phyloP scores from a whole-genome alignment of 2,113 vertebrate genomes.

The Girardinichthys multiradiatus region DNA sequence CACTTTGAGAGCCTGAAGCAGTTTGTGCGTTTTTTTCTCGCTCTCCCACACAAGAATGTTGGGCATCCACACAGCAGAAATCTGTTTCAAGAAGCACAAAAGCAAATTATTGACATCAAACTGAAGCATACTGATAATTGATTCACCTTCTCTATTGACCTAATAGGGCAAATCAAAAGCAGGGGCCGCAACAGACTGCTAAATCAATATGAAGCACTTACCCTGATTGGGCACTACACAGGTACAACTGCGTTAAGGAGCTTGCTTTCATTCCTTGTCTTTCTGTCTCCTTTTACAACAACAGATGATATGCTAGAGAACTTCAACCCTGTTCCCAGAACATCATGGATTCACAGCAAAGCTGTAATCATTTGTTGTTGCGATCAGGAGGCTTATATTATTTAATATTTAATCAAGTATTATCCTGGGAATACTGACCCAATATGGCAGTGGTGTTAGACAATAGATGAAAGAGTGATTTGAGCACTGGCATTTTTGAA shows the following conservation, averaged over 20 bases:
- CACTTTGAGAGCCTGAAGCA: constrained; percentile 28
- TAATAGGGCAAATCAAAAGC: constrained; percentile 72
- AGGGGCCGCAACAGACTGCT: constrained; percentile 51
- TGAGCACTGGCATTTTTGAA: no score
- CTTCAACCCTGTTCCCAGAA: constrained; percentile 6
- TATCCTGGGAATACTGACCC: no score
- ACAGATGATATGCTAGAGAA: constrained; percentile 23
- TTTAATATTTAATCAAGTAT: no score
- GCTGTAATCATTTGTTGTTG: not conserved
- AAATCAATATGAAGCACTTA: constrained; percentile 79
- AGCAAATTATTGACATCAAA: constrained; percentile 62
- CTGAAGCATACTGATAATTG: constrained; percentile 70
- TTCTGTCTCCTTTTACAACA: constrained; percentile 43
- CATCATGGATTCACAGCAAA: not conserved
- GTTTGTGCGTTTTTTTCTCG: not conserved
- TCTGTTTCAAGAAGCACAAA: constrained; percentile 43
- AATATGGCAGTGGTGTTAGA: no score
- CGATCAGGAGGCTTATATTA: no score
- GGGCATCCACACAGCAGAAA: constrained; percentile 3
- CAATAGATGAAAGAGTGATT: no score
- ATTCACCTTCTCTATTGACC: constrained; percentile 67
- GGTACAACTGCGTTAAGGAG: constrained; percentile 60
- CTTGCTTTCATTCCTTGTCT: constrained; percentile 42
- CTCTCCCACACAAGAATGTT: not conserved
- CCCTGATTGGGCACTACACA: constrained; percentile 72